These are phyloP conservation scores for Megalops cyprinoides DNA, from an alignment of 2,797 vertebrate species.

Conservation along the genomic window DNA sequence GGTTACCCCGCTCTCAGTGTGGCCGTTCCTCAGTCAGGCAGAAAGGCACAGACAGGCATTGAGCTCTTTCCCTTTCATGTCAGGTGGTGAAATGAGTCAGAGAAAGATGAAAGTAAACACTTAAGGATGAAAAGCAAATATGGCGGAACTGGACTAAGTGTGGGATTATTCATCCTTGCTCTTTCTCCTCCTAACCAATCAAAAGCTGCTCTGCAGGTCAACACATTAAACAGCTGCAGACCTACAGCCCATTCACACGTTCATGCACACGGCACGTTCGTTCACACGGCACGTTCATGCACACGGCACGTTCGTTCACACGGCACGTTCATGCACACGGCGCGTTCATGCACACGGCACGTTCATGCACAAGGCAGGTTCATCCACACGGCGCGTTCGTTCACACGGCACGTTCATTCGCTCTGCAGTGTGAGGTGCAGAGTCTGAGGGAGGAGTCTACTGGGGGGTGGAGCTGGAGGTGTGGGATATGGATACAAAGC, in stretches of 20 bases:
- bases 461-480: conserved; percentile 32
- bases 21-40: conserved; percentile 35
- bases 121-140: conserved; percentile 34
- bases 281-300: too few species aligned
- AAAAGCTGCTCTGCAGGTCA: conserved; percentile 36
- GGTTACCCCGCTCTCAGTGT: conserved; percentile 72
- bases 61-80: not conserved
- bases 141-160: not conserved
- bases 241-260: not conserved
- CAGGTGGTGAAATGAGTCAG: conserved; percentile 30
- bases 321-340: conserved; percentile 47
- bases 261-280: too few species aligned
- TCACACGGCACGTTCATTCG: conserved; percentile 48
- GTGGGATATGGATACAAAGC: not conserved
- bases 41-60: not conserved
- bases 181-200: conserved; percentile 34
- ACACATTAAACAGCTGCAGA: conserved; percentile 44
- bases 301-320: too few species aligned
- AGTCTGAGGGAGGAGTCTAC: conserved; percentile 18
- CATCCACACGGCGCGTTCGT: too few species aligned
- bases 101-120: conserved; percentile 20
- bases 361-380: too few species aligned
- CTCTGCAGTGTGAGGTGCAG: conserved; percentile 11
- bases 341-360: conserved; percentile 47
- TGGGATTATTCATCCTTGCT: conserved; percentile 28